phyloP scores from a whole-genome alignment of 53 echinoderm and acorn worm species.

The Holothuria scabra region DNA sequence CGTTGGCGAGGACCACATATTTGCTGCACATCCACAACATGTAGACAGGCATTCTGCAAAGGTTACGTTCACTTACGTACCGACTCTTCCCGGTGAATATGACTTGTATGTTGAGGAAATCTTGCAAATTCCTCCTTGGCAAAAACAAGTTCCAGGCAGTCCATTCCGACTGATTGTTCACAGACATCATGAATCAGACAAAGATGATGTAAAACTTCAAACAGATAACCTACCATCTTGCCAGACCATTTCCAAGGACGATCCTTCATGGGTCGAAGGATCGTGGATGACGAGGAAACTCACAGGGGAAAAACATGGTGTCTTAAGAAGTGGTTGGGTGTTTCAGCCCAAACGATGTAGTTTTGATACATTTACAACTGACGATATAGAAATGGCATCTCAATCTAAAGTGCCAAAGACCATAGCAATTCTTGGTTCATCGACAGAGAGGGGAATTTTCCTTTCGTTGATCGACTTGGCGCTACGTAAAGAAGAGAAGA shows the following conservation, averaged over 20 bases:
- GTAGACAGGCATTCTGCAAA: neutral
- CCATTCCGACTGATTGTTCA: conserved; percentile 1
- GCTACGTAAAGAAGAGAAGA: neutral
- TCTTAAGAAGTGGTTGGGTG: conserved; percentile 30
- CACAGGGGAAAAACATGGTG: neutral
- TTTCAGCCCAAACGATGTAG: conserved; percentile 15
- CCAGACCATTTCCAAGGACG: neutral
- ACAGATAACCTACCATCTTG: conserved; percentile 9
- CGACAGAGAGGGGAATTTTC: conserved; percentile 24
- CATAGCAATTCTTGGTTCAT: conserved; percentile 11
- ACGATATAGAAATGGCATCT: conserved; percentile 1
- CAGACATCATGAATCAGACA: neutral
- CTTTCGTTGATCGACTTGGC: conserved; percentile 2
- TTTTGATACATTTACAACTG: conserved; percentile 26
- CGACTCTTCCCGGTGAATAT: conserved; percentile 8
- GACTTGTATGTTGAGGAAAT: conserved; percentile 20
- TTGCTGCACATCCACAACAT: neutral
- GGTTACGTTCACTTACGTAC: neutral
- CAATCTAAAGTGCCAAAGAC: neutral
- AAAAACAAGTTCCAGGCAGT: conserved; percentile 14
- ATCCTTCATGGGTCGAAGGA: conserved; percentile 22
- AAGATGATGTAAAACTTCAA: neutral
- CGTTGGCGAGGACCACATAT: conserved; percentile 15
- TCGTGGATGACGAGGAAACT: neutral
- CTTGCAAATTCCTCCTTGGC: neutral